Evolutionary conservation across 2,888 invertebrate genomes (phyloP).

Genomic region (Minunthozetes semirufus): DNA sequence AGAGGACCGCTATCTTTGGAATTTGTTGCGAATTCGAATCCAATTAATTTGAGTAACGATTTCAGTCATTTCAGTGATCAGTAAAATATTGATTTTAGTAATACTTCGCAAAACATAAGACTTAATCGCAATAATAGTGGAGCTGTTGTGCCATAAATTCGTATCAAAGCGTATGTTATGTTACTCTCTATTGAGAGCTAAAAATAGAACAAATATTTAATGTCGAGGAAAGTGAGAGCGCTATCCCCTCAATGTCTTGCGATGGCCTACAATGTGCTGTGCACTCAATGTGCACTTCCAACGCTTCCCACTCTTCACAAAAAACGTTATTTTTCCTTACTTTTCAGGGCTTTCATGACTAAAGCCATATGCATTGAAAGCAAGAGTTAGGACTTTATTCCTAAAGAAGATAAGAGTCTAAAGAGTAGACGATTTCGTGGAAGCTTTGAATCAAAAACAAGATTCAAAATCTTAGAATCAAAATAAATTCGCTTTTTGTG

Average conservation of each 20-base stretch:
- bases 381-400: conserved; percentile 24
- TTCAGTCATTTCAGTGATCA: not conserved
- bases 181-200: conserved; percentile 14
- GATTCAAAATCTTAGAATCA: not conserved
- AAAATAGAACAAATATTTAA: conserved; percentile 25
- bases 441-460: not conserved
- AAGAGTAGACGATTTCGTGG: not conserved
- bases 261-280: not conserved
- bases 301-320: not conserved
- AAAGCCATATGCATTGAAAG: conserved; percentile 22
- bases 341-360: not conserved
- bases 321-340: not conserved
- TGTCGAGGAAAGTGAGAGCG: not conserved
- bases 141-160: conserved; percentile 1
- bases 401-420: not conserved
- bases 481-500: conserved; percentile 15
- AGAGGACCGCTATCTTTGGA: too few relatives aligned
- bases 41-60: conserved; percentile 6
- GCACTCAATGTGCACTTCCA: not conserved
- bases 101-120: not conserved
- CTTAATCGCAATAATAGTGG: conserved; percentile 1
- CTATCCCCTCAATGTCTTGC: not conserved
- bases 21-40: not conserved
- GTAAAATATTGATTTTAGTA: not conserved
- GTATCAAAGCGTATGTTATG: conserved; percentile 6